Percentiles rank a stretch among this genome's conserved stretches.
Evolutionary conservation across 30 jellyfish, hydroid and myxozoan genomes (phyloP).

Genomic region (Sanderia malayensis): DNA sequence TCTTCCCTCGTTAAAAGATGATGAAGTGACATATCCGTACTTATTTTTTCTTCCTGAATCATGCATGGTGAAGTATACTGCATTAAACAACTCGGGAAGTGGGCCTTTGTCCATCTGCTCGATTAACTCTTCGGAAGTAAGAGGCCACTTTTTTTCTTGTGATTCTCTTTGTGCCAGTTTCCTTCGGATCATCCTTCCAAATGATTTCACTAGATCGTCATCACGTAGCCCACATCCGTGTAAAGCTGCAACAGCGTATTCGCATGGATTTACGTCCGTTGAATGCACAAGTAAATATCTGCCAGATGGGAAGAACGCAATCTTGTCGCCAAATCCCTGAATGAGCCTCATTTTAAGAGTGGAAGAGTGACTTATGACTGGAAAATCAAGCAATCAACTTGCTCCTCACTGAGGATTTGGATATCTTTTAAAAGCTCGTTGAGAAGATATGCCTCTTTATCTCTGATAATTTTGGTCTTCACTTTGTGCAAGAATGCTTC

Average conservation of each 20-base stretch:
- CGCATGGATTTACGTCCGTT: conserved; percentile 4
- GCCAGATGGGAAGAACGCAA: conserved; percentile 16
- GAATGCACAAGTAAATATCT: conserved; percentile 15
- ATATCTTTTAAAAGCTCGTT: no score
- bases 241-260: conserved; percentile 8
- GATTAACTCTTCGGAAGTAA: not conserved
- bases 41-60: no score
- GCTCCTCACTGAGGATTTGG: no score
- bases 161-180: conserved; percentile 6
- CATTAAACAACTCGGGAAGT: no score
- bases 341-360: not conserved
- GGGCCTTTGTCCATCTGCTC: no score
- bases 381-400: no score
- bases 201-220: conserved; percentile 4
- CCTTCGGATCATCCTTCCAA: conserved; percentile 8
- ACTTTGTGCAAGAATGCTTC: no score
- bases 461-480: no score
- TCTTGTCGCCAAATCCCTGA: conserved; percentile 1
- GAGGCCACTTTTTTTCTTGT: conserved; percentile 1
- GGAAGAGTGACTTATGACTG: conserved; percentile 5
- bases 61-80: no score
- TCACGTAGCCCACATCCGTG: conserved; percentile 11
- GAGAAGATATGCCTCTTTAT: no score
- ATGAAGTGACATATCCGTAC: no score
- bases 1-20: not conserved